These are phyloP conservation scores for Caerostris darwini DNA, from an alignment of 1,140 invertebrate genomes.

Conservation along the genomic window DNA sequence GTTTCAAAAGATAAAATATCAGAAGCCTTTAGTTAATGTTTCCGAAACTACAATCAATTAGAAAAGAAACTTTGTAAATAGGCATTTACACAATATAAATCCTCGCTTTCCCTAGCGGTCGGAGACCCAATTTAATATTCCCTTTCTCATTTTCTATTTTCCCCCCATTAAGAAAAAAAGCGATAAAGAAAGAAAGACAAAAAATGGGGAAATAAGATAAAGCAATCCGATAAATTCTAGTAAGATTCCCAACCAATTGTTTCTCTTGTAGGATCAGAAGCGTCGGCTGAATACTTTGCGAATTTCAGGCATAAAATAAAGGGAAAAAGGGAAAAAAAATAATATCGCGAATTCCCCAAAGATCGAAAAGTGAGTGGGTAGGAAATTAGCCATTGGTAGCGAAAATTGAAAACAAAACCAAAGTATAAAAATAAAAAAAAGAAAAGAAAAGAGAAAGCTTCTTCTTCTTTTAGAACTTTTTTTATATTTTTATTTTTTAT, in stretches of 20 bases:
- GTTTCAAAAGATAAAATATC: not conserved
- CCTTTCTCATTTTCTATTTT: not conserved
- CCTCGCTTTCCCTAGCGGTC: not conserved
- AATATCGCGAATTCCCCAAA: constrained; percentile 3
- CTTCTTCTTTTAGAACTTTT: not conserved
- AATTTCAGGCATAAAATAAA: constrained; percentile 15
- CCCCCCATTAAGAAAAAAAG: not conserved
- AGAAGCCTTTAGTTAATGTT: constrained; percentile 2
- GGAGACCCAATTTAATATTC: constrained; percentile 24
- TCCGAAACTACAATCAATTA: not conserved
- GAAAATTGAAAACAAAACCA: not conserved
- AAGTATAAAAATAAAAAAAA: no score
- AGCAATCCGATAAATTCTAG: constrained; percentile 31
- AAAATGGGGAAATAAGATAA: constrained; percentile 5
- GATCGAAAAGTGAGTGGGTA: constrained; percentile 31
- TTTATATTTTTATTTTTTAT: not conserved
- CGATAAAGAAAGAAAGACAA: not conserved
- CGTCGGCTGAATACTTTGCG: not conserved
- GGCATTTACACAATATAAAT: constrained; percentile 24
- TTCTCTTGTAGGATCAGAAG: constrained; percentile 14
- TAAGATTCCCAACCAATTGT: constrained; percentile 21
- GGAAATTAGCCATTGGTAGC: constrained; percentile 27
- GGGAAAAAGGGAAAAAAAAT: not conserved
- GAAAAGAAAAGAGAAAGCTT: no score
- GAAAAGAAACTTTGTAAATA: constrained; percentile 34